Evolutionary conservation across 2,113 vertebrate genomes (phyloP), one percentile per base, ranked within the genome.

Genomic region (Grammomys surdaster): DNA sequence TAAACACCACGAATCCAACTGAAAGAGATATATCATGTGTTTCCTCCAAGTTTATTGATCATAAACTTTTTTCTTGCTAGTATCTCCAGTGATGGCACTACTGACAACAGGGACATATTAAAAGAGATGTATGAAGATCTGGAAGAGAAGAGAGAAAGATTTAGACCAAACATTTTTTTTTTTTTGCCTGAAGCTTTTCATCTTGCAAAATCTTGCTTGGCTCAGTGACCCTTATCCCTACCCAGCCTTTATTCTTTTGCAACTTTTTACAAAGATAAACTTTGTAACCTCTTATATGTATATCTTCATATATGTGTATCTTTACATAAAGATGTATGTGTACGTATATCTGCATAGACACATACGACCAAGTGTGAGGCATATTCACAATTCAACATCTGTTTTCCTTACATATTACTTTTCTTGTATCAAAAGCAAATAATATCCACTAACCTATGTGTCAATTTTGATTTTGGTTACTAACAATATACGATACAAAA

Each of bases 391-490:
- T 36, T 0, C 19, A 40, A 40, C 17, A 28, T 90, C 81, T 58
- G 36, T 63, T 60, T 82, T 46, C 33, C 43, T 67, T 76, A 89
- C 75, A 72, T 65, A 48, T 16, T 80, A 63, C 7, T 65, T 95
- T 87, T 86, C 24, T 88, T 43, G 19, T 33, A 93, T 93, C 73
- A 80, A 88, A 91, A 70, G 22, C 73, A 84, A 89, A 91, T 48
- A 69, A 60, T 48, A 84, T 3, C 16, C n/a, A 82, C 6, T 89
- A 95, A 67, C 5, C 36, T 69, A 92, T 54, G 82, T 46, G 80
- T 46, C 12, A 91, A 56, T 93, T 90, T 56, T 17, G 9, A 77
- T 67, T 72, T n/a, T 58, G 33, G 11, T 93, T 36, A 92, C 72
- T 73, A 94, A 24, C 36, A 67, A 76, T 85, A 43, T 31, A 70